A percentile compares a stretch with the other conserved stretches of the same genome.
phyloP scores from a whole-genome alignment of 2,888 invertebrate genomes.

The Luffia ferchaultella region DNA sequence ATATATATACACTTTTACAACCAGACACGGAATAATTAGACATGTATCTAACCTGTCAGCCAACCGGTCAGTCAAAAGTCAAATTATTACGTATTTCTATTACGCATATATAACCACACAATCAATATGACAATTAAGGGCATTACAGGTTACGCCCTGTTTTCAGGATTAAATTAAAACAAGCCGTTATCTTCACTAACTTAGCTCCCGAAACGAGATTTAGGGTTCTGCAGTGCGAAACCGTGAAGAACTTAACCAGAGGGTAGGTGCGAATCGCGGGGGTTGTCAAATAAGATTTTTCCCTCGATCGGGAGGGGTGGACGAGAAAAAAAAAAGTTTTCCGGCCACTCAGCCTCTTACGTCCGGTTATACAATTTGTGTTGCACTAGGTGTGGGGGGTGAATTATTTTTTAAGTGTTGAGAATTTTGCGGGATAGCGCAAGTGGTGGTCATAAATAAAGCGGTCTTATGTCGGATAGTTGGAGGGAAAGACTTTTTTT shows the following conservation, averaged over 20 bases:
- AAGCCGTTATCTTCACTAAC: too few species aligned
- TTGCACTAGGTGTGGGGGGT: slow-evolving; percentile 16
- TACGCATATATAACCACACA: too few species aligned
- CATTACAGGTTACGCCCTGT: too few species aligned
- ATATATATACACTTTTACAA: too few species aligned
- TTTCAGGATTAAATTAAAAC: too few species aligned
- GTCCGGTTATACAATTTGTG: slow-evolving; percentile 40
- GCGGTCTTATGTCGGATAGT: slow-evolving; percentile 10
- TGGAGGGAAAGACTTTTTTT: too few species aligned
- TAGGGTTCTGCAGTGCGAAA: slow-evolving; percentile 21
- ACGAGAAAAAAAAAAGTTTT: background rate
- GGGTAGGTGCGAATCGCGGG: slow-evolving; percentile 47
- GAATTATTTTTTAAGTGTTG: slow-evolving; percentile 48
- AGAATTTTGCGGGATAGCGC: slow-evolving; percentile 28
- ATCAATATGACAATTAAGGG: too few species aligned
- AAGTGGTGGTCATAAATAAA: slow-evolving; percentile 31
- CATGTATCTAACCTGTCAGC: too few species aligned
- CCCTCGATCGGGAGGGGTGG: slow-evolving; percentile 41
- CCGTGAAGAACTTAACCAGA: slow-evolving; percentile 24
- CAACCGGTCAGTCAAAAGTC: too few species aligned
- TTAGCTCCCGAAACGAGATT: slow-evolving; percentile 29
- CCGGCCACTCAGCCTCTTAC: background rate
- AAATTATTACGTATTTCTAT: too few species aligned
- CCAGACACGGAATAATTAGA: too few species aligned
- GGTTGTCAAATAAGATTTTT: slow-evolving; percentile 60